Evolutionary conservation across 2,113 vertebrate genomes (phyloP), one percentile per base, ranked within the genome.

Genomic region (Nycticorax nycticorax): DNA sequence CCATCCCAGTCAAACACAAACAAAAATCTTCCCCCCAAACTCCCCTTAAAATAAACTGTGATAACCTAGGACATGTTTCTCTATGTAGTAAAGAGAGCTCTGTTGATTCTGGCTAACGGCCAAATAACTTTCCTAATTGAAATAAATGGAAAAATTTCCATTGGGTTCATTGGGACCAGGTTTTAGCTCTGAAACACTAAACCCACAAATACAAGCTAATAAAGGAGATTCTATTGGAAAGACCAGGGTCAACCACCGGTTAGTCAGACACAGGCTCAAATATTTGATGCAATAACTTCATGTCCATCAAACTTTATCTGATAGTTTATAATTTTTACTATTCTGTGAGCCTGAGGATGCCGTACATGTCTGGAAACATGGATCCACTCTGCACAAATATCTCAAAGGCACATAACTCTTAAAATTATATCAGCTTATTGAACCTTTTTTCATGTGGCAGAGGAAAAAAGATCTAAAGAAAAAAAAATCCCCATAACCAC

Each of bases 121-220:
- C 85, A 96, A 92, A 79, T 83, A 88, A 82, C 79, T 71, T 92
- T 69, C 71, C 74, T 73, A 62, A 62, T 59, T 53, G 45, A 93
- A 96, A 93, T 75, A 92, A 82, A 80, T 52, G 20, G 59, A 77
- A 90, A 57, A 15, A 39, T 41, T 82, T 83, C 57, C n/a, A 56
- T 57, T 87, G 79, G 16, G 60, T 95, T 92, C 48, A 75, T 7
- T 89, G 45, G 24, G 57, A 91, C 80, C 57, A 22, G 41, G 28
- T 91, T 95, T 93, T 89, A 89, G n/a, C 23, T 79, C 80, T 91
- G 84, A 85, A 91, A 72, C n/a, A 50, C n/a, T 87, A 92, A 96
- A 67, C 35, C 23, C 41, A 88, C 26, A 94, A 71, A 76, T 45
- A 41, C 15, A 89, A 81, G 41, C 71, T 96, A 69, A 48, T 92